Evolutionary conservation across 2,797 vertebrate genomes (phyloP).

Genomic region (Erpetoichthys calabaricus): DNA sequence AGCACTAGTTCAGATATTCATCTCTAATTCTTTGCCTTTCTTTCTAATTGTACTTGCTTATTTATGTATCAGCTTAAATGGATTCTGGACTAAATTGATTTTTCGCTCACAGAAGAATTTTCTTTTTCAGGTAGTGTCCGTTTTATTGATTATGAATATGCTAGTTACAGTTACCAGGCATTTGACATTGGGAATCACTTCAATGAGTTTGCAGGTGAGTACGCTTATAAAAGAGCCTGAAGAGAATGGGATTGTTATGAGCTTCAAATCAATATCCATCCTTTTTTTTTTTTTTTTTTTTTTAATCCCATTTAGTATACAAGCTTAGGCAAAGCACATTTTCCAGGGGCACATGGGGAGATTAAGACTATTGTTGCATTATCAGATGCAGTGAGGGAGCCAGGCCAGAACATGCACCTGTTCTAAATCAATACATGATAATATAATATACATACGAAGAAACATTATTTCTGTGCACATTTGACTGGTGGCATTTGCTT

Average conservation of each 20-base stretch:
- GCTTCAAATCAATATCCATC: too few relatives aligned
- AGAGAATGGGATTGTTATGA: too few relatives aligned
- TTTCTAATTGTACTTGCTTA: background rate
- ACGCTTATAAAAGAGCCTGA: too few relatives aligned
- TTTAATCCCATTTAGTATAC: too few relatives aligned
- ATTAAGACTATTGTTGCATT: too few relatives aligned
- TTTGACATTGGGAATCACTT: conserved; percentile 97
- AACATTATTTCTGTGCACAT: too few relatives aligned
- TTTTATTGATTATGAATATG: conserved; percentile 95
- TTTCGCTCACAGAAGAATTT: background rate
- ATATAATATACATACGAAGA: too few relatives aligned
- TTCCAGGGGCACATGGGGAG: background rate
- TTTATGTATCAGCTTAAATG: conserved; percentile 2
- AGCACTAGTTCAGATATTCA: background rate
- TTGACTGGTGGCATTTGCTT: too few relatives aligned
- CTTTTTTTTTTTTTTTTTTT: too few relatives aligned
- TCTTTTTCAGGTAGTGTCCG: conserved; percentile 56
- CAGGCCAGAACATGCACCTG: too few relatives aligned
- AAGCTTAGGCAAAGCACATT: background rate
- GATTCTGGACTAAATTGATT: background rate
- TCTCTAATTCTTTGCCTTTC: background rate
- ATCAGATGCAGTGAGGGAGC: too few relatives aligned
- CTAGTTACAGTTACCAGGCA: conserved; percentile 93
- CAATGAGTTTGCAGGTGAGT: conserved; percentile 89
- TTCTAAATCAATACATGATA: too few relatives aligned